Conservation (phyloP, 2,797 vertebrate species). For the Amazona finschi region DNA sequence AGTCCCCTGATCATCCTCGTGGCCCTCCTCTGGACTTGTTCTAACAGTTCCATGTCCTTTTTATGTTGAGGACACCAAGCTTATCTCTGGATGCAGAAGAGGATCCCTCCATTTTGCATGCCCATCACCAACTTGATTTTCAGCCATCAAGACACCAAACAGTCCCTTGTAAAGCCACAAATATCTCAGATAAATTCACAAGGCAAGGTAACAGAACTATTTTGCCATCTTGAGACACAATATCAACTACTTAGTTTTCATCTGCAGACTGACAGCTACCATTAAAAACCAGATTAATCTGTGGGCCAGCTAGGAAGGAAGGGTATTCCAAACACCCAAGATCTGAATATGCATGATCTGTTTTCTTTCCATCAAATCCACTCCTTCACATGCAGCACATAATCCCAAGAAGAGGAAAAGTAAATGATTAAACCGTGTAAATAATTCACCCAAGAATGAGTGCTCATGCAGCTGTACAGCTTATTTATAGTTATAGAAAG, state of each 20-base stretch:
- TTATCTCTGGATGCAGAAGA: background rate
- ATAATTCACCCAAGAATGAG: background rate
- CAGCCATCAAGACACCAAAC: background rate
- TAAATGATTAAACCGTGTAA: background rate
- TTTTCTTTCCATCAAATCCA: background rate
- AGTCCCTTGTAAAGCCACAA: background rate
- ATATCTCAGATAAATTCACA: background rate
- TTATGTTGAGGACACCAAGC: background rate
- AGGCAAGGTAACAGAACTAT: background rate
- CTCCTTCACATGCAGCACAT: accelerated
- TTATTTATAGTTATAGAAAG: background rate
- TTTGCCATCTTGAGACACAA: background rate
- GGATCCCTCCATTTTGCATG: background rate
- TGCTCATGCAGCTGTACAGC: background rate
- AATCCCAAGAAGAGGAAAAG: background rate
- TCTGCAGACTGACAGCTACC: background rate
- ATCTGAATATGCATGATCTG: background rate
- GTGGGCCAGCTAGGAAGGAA: background rate
- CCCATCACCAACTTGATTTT: background rate
- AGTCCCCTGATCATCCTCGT: background rate
- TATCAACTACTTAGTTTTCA: background rate
- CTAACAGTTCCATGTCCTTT: too few relatives aligned
- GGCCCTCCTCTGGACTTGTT: too few relatives aligned
- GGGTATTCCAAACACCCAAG: background rate
- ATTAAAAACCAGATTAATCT: background rate